A percentile compares a stretch with the other conserved stretches of the same genome.
Evolutionary conservation across 2,797 vertebrate genomes (phyloP).

Genomic region (Clamator glandarius): DNA sequence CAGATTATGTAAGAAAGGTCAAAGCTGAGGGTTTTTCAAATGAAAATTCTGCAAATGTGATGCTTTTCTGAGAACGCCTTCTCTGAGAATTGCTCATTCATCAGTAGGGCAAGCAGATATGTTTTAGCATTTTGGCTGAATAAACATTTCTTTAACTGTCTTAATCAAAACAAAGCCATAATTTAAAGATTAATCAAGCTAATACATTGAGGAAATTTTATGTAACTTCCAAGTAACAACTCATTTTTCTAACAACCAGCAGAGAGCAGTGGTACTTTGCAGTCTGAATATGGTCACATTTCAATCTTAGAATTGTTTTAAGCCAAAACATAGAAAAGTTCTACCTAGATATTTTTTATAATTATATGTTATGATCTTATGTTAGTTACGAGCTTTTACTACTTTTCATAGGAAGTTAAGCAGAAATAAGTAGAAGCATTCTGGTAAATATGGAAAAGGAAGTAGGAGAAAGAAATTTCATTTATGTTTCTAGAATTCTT

Average conservation of each 20-base stretch:
- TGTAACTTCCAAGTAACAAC: not conserved
- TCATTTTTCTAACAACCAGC: slow-evolving; percentile 50
- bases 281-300: not conserved
- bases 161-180: not conserved
- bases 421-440: not conserved
- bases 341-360: not conserved
- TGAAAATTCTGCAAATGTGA: not conserved
- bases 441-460: not conserved
- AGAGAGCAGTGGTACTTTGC: slow-evolving; percentile 67
- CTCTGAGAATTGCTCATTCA: not conserved
- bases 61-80: not conserved
- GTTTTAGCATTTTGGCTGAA: not conserved
- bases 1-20: not conserved
- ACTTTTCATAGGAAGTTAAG: not conserved
- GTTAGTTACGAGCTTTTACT: not conserved
- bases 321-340: not conserved
- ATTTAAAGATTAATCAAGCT: not conserved
- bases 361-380: not conserved
- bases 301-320: not conserved
- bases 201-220: not conserved
- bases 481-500: not conserved
- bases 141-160: not conserved
- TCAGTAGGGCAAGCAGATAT: not conserved
- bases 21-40: not conserved
- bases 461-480: not conserved